These are phyloP conservation scores for Prunella fulvescens DNA, from an alignment of 2,113 vertebrate genomes.

Conservation along the genomic window DNA sequence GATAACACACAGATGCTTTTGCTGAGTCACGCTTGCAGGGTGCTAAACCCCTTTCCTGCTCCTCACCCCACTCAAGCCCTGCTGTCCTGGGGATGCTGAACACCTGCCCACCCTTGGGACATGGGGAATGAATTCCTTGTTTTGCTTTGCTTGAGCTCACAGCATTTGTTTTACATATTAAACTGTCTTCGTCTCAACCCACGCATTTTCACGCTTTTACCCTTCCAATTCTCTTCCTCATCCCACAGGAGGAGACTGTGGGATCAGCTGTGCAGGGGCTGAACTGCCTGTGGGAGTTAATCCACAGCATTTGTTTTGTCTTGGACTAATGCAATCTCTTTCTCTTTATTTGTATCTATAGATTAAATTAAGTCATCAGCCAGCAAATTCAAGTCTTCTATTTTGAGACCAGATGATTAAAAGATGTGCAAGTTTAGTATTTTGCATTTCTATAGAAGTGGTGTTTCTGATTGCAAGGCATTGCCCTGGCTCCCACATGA, in stretches of 20 bases:
- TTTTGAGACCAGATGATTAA: background rate
- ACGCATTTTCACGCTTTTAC: background rate
- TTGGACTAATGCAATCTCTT: background rate
- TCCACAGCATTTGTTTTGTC: background rate
- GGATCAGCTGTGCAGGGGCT: background rate
- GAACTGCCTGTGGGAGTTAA: background rate
- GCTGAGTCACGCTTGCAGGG: background rate
- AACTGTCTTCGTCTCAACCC: background rate
- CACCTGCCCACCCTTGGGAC: background rate
- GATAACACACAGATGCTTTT: background rate
- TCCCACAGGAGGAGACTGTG: background rate
- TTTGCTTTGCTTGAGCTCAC: background rate
- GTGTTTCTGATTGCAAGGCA: background rate
- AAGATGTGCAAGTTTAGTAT: background rate
- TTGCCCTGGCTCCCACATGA: background rate
- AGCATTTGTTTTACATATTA: background rate
- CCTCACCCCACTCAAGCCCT: background rate
- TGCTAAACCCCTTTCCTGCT: background rate
- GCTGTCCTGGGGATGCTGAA: background rate
- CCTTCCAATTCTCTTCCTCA: background rate
- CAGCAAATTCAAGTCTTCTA: background rate
- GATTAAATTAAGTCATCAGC: background rate
- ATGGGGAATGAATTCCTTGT: background rate
- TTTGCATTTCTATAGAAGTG: background rate
- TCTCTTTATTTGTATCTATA: background rate